phyloP scores from a whole-genome alignment of 2,797 vertebrate species.

The Esox lucius region DNA sequence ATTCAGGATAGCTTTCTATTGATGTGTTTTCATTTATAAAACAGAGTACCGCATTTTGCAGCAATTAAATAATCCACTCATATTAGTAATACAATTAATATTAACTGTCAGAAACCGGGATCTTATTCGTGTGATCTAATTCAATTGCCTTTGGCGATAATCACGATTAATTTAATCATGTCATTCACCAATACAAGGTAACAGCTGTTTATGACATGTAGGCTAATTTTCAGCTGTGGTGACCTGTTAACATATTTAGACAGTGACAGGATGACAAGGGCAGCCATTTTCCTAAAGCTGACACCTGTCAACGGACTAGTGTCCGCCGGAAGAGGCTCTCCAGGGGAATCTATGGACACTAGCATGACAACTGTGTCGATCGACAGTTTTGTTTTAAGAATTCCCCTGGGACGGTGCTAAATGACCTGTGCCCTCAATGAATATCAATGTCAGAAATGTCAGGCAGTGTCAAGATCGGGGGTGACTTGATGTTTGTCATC shows the following conservation, averaged over 20 bases:
- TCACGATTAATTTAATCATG: neutral
- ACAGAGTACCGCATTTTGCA: neutral
- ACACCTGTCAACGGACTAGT: constrained; percentile 23
- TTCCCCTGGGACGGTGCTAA: constrained; percentile 44
- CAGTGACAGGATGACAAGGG: constrained; percentile 49
- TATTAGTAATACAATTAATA: neutral
- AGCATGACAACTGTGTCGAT: constrained; percentile 55
- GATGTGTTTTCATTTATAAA: neutral
- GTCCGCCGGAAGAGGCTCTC: constrained; percentile 40
- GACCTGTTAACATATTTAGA: constrained; percentile 48
- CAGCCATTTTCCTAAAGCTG: neutral
- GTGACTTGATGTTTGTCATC: constrained; percentile 46
- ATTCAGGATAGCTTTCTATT: neutral
- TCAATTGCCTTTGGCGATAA: neutral
- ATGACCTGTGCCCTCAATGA: constrained; percentile 61
- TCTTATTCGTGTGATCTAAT: neutral
- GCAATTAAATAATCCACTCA: neutral
- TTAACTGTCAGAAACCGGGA: neutral
- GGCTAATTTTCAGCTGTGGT: neutral
- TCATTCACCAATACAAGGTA: neutral
- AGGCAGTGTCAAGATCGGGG: constrained; percentile 33
- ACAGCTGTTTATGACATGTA: neutral
- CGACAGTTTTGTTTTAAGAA: constrained; percentile 59
- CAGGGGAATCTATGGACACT: constrained; percentile 63
- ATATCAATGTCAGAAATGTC: constrained; percentile 63